Base-by-base conservation (phyloP, 2,797 vertebrate genomes). In the Micropoecilia bifurca region DNA sequence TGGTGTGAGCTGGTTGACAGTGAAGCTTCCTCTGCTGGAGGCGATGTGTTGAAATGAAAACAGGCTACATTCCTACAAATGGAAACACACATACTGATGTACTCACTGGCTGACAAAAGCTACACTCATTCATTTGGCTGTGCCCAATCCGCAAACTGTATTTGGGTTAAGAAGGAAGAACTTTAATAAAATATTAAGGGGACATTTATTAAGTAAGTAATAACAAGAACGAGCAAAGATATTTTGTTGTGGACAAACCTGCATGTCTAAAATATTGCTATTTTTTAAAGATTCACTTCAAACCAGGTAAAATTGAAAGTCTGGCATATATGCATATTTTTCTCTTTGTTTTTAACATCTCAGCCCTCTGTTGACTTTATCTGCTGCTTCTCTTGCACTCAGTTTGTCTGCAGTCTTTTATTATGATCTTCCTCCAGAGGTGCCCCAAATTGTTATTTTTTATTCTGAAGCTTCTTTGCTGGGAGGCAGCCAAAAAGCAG, bases 1-100 rank as follows among this genome's bases (percentile, higher is more conserved):
- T 81, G 86, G 87, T 48, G 80, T 78, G 90, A 92, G 90, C 79
- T 78, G 80, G 82, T 87, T 91, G 91, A 91, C 89, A 87, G 85
- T 73, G 76, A 88, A 81, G 86, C 81, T 89, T 88, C 81, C 80
- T 83, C 74, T 78, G 73, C 75, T 83, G 80, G 78, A 90, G 79
- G 82, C 83, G 85, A 92, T 43, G 71, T 85, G 83, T 80, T 71
- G 77, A 83, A 88, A 86, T 57, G 43, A 92, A 90, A 75, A 81
- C 75, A 83, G 79, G 76, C 48, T 22, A 43, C 74, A 74, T 80
- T 84, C 79, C 47, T 75, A 68, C 50, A 71, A 30, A 48, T 55
- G n/a, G 68, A 46, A 46, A 45, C 45, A 63, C 80, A 39, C 39
- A 74, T 82, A 71, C 59, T 63, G 45, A 47, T 25, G 75, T 71